Conservation (phyloP, 2,797 vertebrate genomes). For the Tinamus major region DNA sequence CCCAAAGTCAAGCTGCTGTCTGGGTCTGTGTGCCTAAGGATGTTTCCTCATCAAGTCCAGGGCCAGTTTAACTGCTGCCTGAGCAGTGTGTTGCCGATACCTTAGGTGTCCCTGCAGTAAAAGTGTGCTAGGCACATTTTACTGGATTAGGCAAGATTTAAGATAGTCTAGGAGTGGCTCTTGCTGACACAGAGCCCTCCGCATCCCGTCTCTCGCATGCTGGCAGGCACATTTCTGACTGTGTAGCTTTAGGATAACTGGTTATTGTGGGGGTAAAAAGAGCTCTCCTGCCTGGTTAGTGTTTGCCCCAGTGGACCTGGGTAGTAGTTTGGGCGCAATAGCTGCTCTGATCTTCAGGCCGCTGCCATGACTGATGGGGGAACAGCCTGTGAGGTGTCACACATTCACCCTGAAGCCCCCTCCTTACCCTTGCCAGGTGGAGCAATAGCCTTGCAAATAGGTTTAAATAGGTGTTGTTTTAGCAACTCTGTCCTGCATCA, state of each 20-base stretch:
- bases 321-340: not conserved
- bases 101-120: rapidly evolving
- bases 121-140: rapidly evolving
- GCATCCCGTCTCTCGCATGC: rapidly evolving
- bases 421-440: not conserved
- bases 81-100: rapidly evolving
- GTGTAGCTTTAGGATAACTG: not conserved
- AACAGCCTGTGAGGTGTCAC: not conserved
- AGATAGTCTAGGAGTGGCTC: rapidly evolving
- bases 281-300: rapidly evolving
- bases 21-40: no score
- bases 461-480: not conserved
- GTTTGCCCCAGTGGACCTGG: not conserved
- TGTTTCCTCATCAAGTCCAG: not conserved
- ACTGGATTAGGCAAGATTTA: not conserved
- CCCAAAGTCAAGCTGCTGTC: not conserved
- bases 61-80: not conserved
- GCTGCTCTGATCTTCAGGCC: not conserved
- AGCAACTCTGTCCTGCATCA: not conserved
- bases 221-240: rapidly evolving
- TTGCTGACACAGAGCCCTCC: not conserved
- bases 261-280: not conserved
- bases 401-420: not conserved
- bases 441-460: not conserved
- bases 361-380: not conserved